Evolutionary conservation across 2,797 vertebrate genomes (phyloP), one percentile per base, ranked within the genome.

Genomic region (Bradypodion pumilum): DNA sequence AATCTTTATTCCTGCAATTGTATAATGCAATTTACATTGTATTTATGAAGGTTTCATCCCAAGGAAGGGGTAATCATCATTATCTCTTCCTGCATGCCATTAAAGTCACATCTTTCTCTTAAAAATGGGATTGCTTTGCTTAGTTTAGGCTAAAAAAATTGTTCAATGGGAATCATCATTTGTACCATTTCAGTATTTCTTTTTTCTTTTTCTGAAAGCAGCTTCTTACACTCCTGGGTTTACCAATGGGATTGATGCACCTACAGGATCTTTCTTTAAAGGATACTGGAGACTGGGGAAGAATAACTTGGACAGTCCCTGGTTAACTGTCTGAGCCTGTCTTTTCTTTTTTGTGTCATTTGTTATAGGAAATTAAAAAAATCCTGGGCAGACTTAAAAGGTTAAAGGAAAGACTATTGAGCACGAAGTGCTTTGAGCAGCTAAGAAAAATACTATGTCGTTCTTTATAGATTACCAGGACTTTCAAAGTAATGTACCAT

Each of bases 41-140:
- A 87, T 91, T 92, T 76, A 29, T 76, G 85, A 91, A 90, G 79
- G 62, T 42, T 88, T 86, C 81, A 86, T 91, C 73, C 75, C 85
- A 85, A 86, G 81, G 66, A 84, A 89, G 89, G 76, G 87, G 66
- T 78, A 88, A 93, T 93, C 80, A 89, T 89, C 89, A 87, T 92
- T 90, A 90, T 81, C 2, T 32, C 82, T 91, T 91, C 87, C 81
- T 90, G 75, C 78, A 59, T 83, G 83, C 80, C 74, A 80, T 88
- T 90, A 85, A 92, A 91, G 85, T 78, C 87, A 85, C 13, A 63
- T 79, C 81, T 91, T 93, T 89, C 83, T 85, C 84, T 90, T 92
- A 82, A 85, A 90, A 92, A 91, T 82, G 69, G 74, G 56, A 78
- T 87, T 90, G 32, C 84, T 89, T 85, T 69, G 4, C 66, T 91